Percentiles rank a stretch among this genome's conserved stretches.
Conservation (phyloP, 2,113 vertebrate species). For the Melanerpes aurifrons region DNA sequence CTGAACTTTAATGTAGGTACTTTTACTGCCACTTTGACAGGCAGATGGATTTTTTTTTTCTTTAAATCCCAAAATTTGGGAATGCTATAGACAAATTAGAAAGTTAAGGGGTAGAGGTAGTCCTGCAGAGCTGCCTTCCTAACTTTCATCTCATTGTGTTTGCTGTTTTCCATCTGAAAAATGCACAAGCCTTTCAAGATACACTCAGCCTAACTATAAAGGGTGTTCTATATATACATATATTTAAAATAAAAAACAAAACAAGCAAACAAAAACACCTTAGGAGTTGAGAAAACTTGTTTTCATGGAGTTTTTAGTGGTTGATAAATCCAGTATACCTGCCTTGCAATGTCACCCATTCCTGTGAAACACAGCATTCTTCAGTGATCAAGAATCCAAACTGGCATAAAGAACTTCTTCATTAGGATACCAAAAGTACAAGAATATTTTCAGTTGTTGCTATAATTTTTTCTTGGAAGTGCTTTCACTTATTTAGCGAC, state of each 20-base stretch:
- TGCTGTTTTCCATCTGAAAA: background rate
- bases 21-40: background rate
- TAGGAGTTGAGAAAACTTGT: background rate
- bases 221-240: background rate
- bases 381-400: background rate
- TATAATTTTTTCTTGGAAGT: constrained; percentile 64
- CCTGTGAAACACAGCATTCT: constrained; percentile 3
- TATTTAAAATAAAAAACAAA: background rate
- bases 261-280: background rate
- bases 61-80: background rate
- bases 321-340: background rate
- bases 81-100: background rate
- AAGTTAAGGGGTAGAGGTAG: background rate
- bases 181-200: background rate
- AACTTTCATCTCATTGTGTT: background rate
- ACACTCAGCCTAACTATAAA: background rate
- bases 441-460: constrained; percentile 49
- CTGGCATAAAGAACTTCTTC: constrained; percentile 40
- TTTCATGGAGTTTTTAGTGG: background rate
- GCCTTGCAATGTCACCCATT: constrained; percentile 25
- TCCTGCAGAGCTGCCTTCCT: background rate
- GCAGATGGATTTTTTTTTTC: background rate
- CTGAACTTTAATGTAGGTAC: background rate
- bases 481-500: constrained; percentile 52
- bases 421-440: constrained; percentile 63